These are phyloP conservation scores for Tinea semifulvella DNA, from an alignment of 2,888 invertebrate genomes.

Conservation along the genomic window DNA sequence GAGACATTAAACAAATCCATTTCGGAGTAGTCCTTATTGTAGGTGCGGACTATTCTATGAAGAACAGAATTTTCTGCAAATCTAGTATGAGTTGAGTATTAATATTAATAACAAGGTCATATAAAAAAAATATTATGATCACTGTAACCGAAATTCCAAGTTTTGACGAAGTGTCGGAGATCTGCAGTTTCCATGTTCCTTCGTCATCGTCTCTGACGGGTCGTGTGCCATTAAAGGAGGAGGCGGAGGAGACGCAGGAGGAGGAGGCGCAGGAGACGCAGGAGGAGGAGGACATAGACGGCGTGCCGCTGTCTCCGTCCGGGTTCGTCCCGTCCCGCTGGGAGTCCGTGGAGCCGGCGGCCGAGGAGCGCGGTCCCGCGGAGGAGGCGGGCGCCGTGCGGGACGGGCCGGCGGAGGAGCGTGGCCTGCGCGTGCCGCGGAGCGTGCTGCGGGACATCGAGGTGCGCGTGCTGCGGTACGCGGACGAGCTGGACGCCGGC, in stretches of 20 bases:
- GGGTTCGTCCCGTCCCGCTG: constrained; percentile 93
- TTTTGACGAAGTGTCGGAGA: not conserved
- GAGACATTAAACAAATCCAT: too few species aligned
- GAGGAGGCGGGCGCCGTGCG: constrained; percentile 57
- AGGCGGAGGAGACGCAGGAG: too few species aligned
- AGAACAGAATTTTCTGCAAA: too few species aligned
- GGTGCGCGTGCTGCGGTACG: constrained; percentile 93
- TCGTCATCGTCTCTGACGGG: not conserved
- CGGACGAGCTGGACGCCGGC: constrained; percentile 94
- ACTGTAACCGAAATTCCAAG: constrained; percentile 17
- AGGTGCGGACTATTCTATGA: too few species aligned
- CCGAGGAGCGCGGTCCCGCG: constrained; percentile 38
- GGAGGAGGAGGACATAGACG: constrained; percentile 81
- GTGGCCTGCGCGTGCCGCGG: constrained; percentile 58
- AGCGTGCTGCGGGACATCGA: constrained; percentile 84
- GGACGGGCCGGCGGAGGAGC: constrained; percentile 87
- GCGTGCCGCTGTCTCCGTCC: constrained; percentile 69
- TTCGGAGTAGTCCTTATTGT: too few species aligned
- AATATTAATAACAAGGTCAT: too few species aligned
- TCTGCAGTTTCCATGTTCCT: not conserved
- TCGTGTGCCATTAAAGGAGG: too few species aligned
- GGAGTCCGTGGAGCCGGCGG: constrained; percentile 96
- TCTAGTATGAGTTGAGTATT: too few species aligned
- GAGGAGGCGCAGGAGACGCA: too few species aligned
- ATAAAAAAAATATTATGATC: too few species aligned